Conservation (phyloP, 1,140 invertebrate species). For the Ceratina calcarata region DNA sequence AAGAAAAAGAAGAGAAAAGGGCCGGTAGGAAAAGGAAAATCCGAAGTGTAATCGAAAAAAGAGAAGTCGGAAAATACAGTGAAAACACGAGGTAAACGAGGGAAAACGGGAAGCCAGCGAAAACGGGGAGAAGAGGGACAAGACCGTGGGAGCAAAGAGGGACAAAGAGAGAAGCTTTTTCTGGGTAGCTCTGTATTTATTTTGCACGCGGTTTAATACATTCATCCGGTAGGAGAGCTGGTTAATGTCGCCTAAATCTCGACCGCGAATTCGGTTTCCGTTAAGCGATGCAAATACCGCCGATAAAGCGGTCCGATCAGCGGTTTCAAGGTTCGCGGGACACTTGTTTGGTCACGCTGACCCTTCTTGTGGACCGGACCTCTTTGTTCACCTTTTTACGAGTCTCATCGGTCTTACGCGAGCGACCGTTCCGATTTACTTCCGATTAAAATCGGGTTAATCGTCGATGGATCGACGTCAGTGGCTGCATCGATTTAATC, state of each 20-base stretch:
- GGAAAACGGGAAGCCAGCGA: not conserved
- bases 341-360: constrained; percentile 24
- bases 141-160: no score
- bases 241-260: constrained; percentile 55
- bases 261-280: constrained; percentile 49
- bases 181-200: constrained; percentile 31
- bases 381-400: not conserved
- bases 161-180: no score
- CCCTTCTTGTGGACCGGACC: no score
- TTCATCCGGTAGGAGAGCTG: constrained; percentile 45
- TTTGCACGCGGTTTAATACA: constrained; percentile 62
- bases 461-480: no score
- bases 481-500: no score
- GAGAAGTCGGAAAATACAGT: not conserved
- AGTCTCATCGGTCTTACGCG: not conserved
- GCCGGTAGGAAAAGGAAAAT: not conserved
- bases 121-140: not conserved
- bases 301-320: constrained; percentile 45
- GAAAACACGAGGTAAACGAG: not conserved
- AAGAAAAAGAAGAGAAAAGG: not conserved
- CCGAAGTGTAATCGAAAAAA: not conserved
- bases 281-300: constrained; percentile 54
- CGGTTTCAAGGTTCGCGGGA: constrained; percentile 43
- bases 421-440: no score
- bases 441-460: no score